Evolutionary conservation across 2,113 vertebrate genomes (phyloP).

Genomic region (Saiga tatarica): DNA sequence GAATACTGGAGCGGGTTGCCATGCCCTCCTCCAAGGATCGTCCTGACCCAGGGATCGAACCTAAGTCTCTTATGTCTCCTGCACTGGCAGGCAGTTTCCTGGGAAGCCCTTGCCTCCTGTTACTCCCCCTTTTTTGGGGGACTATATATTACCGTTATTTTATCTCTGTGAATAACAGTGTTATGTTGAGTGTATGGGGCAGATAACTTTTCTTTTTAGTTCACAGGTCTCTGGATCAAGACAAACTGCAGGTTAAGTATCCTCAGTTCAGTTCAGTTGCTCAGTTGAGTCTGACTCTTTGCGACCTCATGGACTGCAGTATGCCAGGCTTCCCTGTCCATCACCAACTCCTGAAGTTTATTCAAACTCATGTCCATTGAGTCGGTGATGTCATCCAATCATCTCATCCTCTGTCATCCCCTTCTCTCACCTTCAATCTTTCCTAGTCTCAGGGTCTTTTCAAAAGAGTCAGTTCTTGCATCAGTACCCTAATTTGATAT

Average conservation of each 20-base stretch:
- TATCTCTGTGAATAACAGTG: not conserved
- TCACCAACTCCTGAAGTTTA: not conserved
- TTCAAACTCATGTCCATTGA: not conserved
- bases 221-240: not conserved
- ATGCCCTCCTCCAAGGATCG: not conserved
- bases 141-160: not conserved
- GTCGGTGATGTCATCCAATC: not conserved
- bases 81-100: not conserved
- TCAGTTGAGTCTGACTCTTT: not conserved
- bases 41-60: not conserved
- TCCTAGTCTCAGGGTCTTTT: not conserved
- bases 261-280: not conserved
- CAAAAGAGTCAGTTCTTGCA: not conserved
- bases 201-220: not conserved
- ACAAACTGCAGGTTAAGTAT: not conserved
- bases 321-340: not conserved
- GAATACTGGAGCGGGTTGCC: not conserved
- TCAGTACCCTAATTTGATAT: not conserved
- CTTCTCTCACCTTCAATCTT: not conserved
- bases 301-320: not conserved
- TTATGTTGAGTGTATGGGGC: not conserved
- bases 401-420: not conserved
- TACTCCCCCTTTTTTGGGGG: not conserved
- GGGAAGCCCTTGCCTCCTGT: not conserved
- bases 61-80: not conserved